A percentile compares a stretch with the other conserved stretches of the same genome.
Conservation (phyloP, 2,113 vertebrate genomes). For the Caranx melampygus region DNA sequence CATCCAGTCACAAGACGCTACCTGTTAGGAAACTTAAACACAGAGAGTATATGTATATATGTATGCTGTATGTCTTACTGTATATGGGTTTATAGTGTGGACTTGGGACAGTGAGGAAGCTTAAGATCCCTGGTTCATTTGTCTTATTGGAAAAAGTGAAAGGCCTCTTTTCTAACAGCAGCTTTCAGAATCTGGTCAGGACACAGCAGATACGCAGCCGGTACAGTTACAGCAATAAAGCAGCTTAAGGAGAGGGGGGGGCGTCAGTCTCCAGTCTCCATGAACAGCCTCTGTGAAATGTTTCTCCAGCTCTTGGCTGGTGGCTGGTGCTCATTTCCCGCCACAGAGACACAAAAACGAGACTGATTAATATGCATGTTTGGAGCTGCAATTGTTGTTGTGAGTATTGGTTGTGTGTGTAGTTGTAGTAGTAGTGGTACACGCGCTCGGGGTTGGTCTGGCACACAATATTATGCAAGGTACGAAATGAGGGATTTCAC, state of each 20-base stretch:
- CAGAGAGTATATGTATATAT: not conserved
- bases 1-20: not conserved
- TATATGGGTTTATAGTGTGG: not conserved
- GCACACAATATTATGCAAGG: slow-evolving; percentile 2
- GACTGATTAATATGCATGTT: slow-evolving; percentile 20
- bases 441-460: slow-evolving; percentile 3
- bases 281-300: slow-evolving; percentile 23
- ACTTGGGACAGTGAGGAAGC: slow-evolving; percentile 8
- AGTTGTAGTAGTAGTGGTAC: not conserved
- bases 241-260: not conserved
- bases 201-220: not conserved
- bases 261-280: slow-evolving; percentile 15
- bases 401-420: slow-evolving; percentile 5
- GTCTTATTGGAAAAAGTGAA: not conserved
- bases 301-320: slow-evolving; percentile 22
- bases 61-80: not conserved
- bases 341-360: slow-evolving; percentile 25
- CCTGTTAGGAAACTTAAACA: not conserved
- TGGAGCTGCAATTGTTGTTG: slow-evolving; percentile 29
- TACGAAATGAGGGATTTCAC: not conserved
- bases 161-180: not conserved
- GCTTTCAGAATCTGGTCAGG: slow-evolving; percentile 34
- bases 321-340: slow-evolving; percentile 30
- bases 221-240: slow-evolving; percentile 25
- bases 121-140: not conserved